Conservation (phyloP, 2,113 vertebrate species). For the Vanacampus margaritifer region DNA sequence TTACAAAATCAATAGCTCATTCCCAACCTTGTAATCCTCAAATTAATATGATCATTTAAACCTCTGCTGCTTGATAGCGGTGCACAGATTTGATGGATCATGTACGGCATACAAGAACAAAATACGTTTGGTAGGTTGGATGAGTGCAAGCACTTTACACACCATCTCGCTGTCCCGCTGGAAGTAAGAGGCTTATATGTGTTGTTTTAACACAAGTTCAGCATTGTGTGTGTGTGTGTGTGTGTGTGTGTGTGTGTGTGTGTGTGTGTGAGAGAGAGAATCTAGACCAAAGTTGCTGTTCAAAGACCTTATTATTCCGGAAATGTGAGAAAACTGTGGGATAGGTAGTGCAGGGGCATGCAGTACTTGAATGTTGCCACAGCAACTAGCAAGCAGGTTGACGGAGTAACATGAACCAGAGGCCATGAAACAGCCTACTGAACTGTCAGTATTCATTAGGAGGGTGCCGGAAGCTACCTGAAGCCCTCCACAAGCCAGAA, state of each 20-base stretch:
- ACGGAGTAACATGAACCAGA: slow-evolving; percentile 43
- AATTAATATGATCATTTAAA: slow-evolving; percentile 47
- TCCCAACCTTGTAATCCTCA: slow-evolving; percentile 39
- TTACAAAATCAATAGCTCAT: slow-evolving; percentile 61
- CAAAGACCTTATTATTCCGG: slow-evolving; percentile 56
- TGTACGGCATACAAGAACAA: neutral
- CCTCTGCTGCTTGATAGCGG: slow-evolving; percentile 21
- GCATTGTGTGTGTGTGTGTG: slow-evolving; percentile 13
- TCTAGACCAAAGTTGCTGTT: slow-evolving; percentile 22
- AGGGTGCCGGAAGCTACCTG: slow-evolving; percentile 35
- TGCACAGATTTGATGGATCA: slow-evolving; percentile 42
- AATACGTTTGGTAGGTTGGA: slow-evolving; percentile 14
- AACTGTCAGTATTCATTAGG: slow-evolving; percentile 67
- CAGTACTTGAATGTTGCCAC: slow-evolving; percentile 55
- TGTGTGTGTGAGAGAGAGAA: neutral
- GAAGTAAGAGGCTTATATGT: neutral
- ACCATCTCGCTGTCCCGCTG: neutral
- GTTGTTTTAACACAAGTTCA: slow-evolving; percentile 19
- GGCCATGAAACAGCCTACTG: slow-evolving; percentile 46
- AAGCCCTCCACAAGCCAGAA: slow-evolving; percentile 38
- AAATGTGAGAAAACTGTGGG: slow-evolving; percentile 19
- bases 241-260: slow-evolving; percentile 6
- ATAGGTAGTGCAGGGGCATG: slow-evolving; percentile 3
- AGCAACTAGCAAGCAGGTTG: slow-evolving; percentile 46
- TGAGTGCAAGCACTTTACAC: neutral